These are phyloP conservation scores for Chlorops oryzae DNA, from an alignment of 1,140 invertebrate species.

Conservation along the genomic window DNA sequence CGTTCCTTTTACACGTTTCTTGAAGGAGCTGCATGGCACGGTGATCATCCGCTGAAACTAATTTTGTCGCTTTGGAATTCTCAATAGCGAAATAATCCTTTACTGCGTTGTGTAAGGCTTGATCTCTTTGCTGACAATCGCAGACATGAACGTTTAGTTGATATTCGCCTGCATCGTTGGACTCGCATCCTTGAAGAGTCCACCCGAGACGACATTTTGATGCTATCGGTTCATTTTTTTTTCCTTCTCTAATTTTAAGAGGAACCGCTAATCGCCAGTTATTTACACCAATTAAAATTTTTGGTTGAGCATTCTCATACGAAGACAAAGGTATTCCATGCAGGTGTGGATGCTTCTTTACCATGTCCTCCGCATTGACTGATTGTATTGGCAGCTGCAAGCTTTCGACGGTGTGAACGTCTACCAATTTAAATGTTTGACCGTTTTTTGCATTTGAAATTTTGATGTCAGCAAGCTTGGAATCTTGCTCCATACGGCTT, in stretches of 20 bases:
- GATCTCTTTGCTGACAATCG: background rate
- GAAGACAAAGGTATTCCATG: background rate
- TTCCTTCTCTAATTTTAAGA: background rate
- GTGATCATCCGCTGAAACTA: background rate
- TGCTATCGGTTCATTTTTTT: background rate
- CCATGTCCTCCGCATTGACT: too few relatives aligned
- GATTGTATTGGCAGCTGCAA: background rate
- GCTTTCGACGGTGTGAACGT: background rate
- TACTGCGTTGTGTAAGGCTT: background rate
- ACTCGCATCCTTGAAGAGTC: slow-evolving; percentile 1
- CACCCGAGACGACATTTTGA: slow-evolving; percentile 1
- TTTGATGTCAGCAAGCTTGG: background rate
- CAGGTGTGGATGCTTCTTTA: background rate
- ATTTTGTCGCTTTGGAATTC: too few relatives aligned
- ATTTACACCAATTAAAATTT: background rate
- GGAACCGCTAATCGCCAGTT: background rate
- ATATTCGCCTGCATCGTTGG: background rate
- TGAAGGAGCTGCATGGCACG: background rate
- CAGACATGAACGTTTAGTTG: too few relatives aligned
- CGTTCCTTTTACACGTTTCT: background rate
- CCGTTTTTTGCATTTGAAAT: background rate
- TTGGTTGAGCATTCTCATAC: background rate
- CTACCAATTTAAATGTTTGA: background rate
- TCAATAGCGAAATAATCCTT: too few relatives aligned
- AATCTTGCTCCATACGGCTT: background rate